Base-by-base conservation (phyloP, 2,113 vertebrate genomes). In the Cariama cristata region DNA sequence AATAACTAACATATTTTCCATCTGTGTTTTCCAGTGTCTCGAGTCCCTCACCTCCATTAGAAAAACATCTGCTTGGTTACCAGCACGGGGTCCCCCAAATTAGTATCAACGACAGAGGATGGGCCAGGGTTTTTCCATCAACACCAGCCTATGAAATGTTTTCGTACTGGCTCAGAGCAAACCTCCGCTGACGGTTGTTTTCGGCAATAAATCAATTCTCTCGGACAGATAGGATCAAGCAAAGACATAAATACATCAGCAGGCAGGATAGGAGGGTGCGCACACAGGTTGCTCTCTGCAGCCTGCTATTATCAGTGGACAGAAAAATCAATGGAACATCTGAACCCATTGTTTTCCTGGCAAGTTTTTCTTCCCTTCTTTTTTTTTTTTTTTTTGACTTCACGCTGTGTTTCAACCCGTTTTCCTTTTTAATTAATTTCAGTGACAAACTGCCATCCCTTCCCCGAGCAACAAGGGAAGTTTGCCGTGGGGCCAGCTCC, bases 341-440 rank as follows among this genome's bases (percentile, higher is more conserved):
- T 95, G 85, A 97, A 58, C 67, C 56, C 26, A 14, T 52, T 73
- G 77, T 97, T 98, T 98, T 98, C 96, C 97, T 98, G 97, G 97
- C 93, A 76, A 79, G 45, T 30, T 93, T 53, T 73, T 58, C 45
- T 27, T 88, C 82, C 30, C 30, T 35, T 22, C 12, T 17, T 19
- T 73, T 50, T 73, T 59, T 73, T 44, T 79, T 79, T 74, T 44
- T n/a, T 28, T 71, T 69, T 32, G 2, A 28, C 38, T 89, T 45
- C 1, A 3, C 13, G 30, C 52, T 44, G 18, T 28, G 33, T 62
- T 93, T 92, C 74, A 60, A 40, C 26, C 60, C 30, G 18, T 44
- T 66, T 92, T 86, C 23, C 40, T 55, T 67, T 87, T 45, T 73
- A 90, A 68, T 26, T 14, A 20, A 40, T 80, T 89, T 66, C 53